A percentile compares a stretch with the other conserved stretches of the same genome.
Evolutionary conservation across 2,888 invertebrate genomes (phyloP).

Genomic region (Epistrophe eligans): DNA sequence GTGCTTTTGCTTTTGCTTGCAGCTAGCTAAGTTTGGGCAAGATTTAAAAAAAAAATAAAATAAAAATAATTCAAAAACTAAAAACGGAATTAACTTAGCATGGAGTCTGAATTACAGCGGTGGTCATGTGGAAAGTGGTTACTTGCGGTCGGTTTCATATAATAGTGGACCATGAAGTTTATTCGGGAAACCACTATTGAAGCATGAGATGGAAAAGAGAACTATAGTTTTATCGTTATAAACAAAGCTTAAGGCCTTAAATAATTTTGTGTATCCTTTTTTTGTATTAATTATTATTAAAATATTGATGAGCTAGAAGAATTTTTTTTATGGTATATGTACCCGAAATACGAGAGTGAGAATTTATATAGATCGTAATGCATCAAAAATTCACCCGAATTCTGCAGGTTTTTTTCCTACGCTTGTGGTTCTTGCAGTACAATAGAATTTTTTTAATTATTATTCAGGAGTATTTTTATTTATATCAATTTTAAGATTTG

Average conservation of each 20-base stretch:
- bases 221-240: neutral
- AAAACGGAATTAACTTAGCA: constrained; percentile 57
- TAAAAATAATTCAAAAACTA: neutral
- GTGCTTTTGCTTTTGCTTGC: constrained; percentile 21
- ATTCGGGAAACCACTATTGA: constrained; percentile 24
- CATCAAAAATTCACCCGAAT: too few species aligned
- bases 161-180: constrained; percentile 48
- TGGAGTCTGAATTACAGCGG: constrained; percentile 68
- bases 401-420: too few species aligned
- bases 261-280: neutral
- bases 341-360: too few species aligned
- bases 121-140: constrained; percentile 71
- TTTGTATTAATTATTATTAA: too few species aligned
- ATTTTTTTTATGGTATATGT: too few species aligned
- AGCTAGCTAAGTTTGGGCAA: constrained; percentile 41
- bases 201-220: neutral
- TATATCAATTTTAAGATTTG: too few species aligned
- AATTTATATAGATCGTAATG: too few species aligned
- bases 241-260: neutral
- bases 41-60: constrained; percentile 22
- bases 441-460: too few species aligned
- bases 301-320: too few species aligned
- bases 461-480: too few species aligned
- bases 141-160: constrained; percentile 59
- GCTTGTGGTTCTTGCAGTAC: too few species aligned